A percentile compares a stretch with the other conserved stretches of the same genome.
Evolutionary conservation across 64 coral and sea anemone genomes (phyloP).

Genomic region (Porites lutea): DNA sequence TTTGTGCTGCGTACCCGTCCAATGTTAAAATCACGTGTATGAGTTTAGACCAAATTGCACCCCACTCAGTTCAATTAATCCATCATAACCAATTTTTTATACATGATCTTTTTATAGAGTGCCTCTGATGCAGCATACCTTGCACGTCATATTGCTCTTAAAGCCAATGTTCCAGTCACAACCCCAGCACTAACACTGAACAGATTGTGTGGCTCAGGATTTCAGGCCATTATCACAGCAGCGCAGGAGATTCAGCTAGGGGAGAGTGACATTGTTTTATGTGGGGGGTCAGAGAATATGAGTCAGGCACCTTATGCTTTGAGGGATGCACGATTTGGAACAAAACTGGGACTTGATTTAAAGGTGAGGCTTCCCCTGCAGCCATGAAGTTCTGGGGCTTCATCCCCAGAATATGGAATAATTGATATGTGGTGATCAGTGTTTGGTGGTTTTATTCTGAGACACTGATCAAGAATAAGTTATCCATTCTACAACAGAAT

Average conservation of each 20-base stretch:
- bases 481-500: too few species aligned
- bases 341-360: conserved; percentile 86
- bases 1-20: too few species aligned
- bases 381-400: neutral
- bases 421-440: too few species aligned
- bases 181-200: conserved; percentile 87
- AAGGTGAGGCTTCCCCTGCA: conserved; percentile 54
- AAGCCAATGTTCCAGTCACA: conserved; percentile 84
- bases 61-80: neutral
- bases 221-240: conserved; percentile 90
- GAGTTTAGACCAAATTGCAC: too few species aligned
- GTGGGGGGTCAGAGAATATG: conserved; percentile 95
- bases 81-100: neutral
- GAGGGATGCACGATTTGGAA: conserved; percentile 93
- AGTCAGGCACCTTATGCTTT: conserved; percentile 97
- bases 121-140: conserved; percentile 92
- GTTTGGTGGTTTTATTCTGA: too few species aligned
- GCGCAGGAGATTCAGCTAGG: conserved; percentile 96
- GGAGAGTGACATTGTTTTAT: conserved; percentile 91
- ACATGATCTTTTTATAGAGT: conserved; percentile 40
- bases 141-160: conserved; percentile 89
- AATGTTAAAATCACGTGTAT: too few species aligned
- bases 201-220: conserved; percentile 97
- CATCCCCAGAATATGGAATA: too few species aligned
- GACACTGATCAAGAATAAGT: too few species aligned